Evolutionary conservation across 2,113 vertebrate genomes (phyloP).

Genomic region (Anthoscopus minutus): DNA sequence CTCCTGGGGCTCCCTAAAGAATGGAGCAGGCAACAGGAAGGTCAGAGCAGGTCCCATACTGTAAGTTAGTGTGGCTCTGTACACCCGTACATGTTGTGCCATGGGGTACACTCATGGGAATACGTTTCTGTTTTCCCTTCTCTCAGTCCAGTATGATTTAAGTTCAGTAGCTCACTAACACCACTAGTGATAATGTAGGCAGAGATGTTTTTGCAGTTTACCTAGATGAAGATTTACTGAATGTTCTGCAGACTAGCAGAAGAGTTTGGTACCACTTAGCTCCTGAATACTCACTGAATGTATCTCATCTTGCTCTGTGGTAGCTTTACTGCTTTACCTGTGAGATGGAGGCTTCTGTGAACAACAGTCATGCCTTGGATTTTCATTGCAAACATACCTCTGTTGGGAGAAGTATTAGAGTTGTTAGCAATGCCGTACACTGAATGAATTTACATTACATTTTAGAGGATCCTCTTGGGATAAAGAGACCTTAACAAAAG

Average conservation of each 20-base stretch:
- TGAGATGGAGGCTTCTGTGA: background rate
- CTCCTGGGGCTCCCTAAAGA: background rate
- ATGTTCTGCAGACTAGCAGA: background rate
- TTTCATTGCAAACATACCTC: background rate
- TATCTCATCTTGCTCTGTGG: background rate
- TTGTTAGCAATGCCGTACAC: background rate
- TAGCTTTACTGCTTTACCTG: background rate
- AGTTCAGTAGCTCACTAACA: background rate
- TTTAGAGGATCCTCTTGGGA: background rate
- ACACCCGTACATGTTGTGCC: no score
- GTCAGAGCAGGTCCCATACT: background rate
- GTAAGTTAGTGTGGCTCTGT: background rate
- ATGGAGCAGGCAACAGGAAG: background rate
- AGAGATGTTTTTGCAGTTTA: background rate
- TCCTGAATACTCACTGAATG: background rate
- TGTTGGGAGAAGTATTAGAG: background rate
- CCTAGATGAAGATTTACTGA: background rate
- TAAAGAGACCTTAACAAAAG: background rate
- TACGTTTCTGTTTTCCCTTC: background rate
- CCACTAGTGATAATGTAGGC: background rate
- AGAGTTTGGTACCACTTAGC: background rate
- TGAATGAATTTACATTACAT: background rate
- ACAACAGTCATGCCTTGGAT: background rate
- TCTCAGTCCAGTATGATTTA: background rate
- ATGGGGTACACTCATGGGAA: no score